Percentiles rank a stretch among this genome's conserved stretches.
These are phyloP conservation scores for Philopedon plagiatum DNA, from an alignment of 2,888 invertebrate species.

Conservation along the genomic window DNA sequence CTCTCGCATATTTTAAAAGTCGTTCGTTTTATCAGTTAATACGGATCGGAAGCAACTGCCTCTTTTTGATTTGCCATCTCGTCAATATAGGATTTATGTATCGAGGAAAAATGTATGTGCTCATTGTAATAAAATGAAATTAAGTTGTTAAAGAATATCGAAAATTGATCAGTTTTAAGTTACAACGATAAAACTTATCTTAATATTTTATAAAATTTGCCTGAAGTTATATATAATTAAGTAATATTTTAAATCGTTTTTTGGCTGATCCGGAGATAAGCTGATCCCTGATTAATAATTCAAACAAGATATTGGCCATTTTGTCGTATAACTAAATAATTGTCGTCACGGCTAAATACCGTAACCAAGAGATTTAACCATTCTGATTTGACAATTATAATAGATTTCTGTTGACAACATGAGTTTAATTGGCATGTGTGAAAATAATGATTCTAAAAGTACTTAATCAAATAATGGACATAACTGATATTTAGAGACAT, in stretches of 20 bases:
- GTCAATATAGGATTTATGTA: not conserved
- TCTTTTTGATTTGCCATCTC: not conserved
- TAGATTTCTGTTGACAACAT: too few species aligned
- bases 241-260: not conserved
- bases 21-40: not conserved
- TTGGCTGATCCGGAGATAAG: not conserved
- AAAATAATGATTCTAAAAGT: too few species aligned
- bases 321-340: too few species aligned
- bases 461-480: too few species aligned
- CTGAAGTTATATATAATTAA: constrained; percentile 3
- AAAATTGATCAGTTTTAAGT: not conserved
- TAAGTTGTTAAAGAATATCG: not conserved
- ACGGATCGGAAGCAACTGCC: not conserved
- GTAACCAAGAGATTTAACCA: too few species aligned
- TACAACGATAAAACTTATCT: not conserved
- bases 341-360: too few species aligned
- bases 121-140: not conserved
- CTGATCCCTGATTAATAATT: not conserved
- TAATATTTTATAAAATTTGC: constrained; percentile 9
- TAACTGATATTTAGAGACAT: too few species aligned
- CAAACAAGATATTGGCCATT: too few species aligned
- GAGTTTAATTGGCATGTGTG: too few species aligned
- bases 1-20: too few species aligned
- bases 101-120: not conserved
- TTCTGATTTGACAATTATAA: too few species aligned